Base-by-base conservation (phyloP, 64 coral and sea anemone species). In the Montipora sp. region DNA sequence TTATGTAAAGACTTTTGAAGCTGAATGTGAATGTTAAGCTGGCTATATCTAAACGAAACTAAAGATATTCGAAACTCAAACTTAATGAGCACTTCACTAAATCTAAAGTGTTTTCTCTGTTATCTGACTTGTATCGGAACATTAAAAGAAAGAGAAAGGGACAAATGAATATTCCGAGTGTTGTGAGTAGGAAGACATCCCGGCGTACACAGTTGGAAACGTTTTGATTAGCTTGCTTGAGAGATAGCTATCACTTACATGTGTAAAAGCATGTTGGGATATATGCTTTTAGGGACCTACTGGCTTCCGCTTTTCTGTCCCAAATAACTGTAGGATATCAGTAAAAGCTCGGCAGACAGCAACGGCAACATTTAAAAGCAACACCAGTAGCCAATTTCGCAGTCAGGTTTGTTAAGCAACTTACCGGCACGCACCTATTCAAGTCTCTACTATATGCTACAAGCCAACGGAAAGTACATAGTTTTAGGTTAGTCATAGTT, bases 281-380 rank as follows among this genome's bases (percentile, higher is more conserved):
- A 36, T 36, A 82, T 22, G 10, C 58, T 63, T 9, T 63, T 43
- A 44, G 21, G 11, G 57, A 20, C 59, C 53, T 61, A 21, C 6
- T 82, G 18, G 78, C 51, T 82, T 58, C 80, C 80, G 51, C 21
- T 82, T 61, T 63, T 1, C 80, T 22, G 22, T 14, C 27, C 27
- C 44, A 51, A 63, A 59, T 36, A 82, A 82, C 80, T 44, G 55
- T 21, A 61, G 80, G 78, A 63, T 45, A 22, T 82, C 14, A 44
- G 12, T 61, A 5, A 61, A 61, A 61, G 75, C 75, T 18, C 18
- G 68, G 8, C 21, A 71, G 21, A 71, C 20, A 23, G 68, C 14
- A 23, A 19, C 68, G 18, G 3, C 4, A 71, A 23, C 68, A 23
- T 71, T 71, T 71, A 71, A 21, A 71, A 27, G 68, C 68, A 23